phyloP scores from a whole-genome alignment of 1,140 invertebrate genomes.

The Branchinecta lynchi region DNA sequence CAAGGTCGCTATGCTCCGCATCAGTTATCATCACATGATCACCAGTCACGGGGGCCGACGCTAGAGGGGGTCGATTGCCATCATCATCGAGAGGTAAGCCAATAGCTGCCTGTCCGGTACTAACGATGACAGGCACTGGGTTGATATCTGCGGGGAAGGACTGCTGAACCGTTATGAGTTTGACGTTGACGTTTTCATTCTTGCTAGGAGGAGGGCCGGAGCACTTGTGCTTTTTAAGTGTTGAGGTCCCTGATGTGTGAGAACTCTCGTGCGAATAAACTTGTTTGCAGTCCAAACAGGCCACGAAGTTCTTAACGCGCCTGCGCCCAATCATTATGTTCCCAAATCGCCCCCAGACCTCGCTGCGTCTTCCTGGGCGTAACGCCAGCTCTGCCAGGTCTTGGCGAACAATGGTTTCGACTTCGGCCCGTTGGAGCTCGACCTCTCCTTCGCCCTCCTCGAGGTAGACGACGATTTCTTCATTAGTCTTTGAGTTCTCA shows the following conservation, averaged over 20 bases:
- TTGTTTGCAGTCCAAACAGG: background rate
- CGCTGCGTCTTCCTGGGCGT: background rate
- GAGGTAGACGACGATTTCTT: background rate
- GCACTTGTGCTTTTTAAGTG: conserved; percentile 2
- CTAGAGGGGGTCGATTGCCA: background rate
- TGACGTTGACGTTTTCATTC: background rate
- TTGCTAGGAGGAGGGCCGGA: background rate
- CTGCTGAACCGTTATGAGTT: background rate
- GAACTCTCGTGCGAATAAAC: background rate
- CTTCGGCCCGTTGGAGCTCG: background rate
- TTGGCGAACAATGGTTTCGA: background rate
- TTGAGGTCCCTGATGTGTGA: background rate
- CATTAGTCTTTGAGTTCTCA: background rate
- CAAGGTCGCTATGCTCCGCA: background rate
- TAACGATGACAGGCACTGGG: background rate
- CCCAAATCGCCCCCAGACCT: background rate
- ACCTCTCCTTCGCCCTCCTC: background rate
- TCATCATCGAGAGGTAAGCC: background rate
- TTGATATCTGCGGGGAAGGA: background rate
- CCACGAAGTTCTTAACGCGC: background rate
- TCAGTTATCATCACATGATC: background rate
- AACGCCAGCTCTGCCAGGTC: background rate
- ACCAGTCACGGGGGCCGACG: background rate
- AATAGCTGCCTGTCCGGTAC: background rate
- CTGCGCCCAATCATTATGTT: background rate